Evolutionary conservation across 2,797 vertebrate genomes (phyloP).

Genomic region (Lutjanus campechanus): DNA sequence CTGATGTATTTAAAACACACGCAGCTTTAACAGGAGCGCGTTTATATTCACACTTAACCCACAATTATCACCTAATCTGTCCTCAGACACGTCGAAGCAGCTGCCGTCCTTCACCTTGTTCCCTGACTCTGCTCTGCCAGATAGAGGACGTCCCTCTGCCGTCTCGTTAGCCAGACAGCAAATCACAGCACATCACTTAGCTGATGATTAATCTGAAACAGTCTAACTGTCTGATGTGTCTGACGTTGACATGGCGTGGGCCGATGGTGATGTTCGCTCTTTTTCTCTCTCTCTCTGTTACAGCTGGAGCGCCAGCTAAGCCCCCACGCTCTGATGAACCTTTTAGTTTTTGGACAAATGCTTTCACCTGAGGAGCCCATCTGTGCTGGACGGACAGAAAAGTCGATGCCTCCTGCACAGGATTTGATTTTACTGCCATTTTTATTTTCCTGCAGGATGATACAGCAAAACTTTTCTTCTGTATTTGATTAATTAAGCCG

Average conservation of each 20-base stretch:
- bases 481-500: background rate
- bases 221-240: slow-evolving; percentile 39
- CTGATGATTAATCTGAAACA: slow-evolving; percentile 63
- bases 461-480: background rate
- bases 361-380: slow-evolving; percentile 35
- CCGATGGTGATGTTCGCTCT: slow-evolving; percentile 32
- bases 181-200: slow-evolving; percentile 37
- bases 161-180: slow-evolving; percentile 28
- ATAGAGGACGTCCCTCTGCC: slow-evolving; percentile 1
- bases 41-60: background rate
- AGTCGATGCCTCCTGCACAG: slow-evolving; percentile 18
- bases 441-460: background rate
- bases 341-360: slow-evolving; percentile 61
- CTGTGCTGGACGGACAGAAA: slow-evolving; percentile 39
- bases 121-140: slow-evolving; percentile 2
- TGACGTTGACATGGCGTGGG: slow-evolving; percentile 56
- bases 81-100: slow-evolving; percentile 9
- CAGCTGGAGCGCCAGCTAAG: slow-evolving; percentile 49
- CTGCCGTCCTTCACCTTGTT: slow-evolving; percentile 19
- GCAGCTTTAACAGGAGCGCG: background rate
- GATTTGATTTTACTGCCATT: slow-evolving; percentile 16
- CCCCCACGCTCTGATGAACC: slow-evolving; percentile 42
- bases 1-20: background rate
- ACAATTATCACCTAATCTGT: slow-evolving; percentile 6
- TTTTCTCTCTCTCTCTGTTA: slow-evolving; percentile 19